Base-by-base conservation (phyloP, 2,113 vertebrate genomes). In the Bothrops jararaca region DNA sequence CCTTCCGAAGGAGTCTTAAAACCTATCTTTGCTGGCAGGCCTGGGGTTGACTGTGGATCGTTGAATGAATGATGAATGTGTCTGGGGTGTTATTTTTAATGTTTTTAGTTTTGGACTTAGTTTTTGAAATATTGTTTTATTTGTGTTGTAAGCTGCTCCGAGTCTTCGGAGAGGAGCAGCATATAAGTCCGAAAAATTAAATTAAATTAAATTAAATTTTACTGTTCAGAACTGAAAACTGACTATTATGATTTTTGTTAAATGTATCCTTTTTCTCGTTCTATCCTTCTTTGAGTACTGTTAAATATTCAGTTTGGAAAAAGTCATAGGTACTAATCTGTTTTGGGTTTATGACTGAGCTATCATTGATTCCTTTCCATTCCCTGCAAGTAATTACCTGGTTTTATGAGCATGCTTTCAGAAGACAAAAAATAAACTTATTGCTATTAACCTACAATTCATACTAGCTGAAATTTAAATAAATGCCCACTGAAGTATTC, bases 401-500 rank as follows among this genome's bases (percentile, higher is more conserved):
- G 87, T 29, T 88, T 87, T 92, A 22, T 56, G 24, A 8, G 34
- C 50, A 80, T n/a, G 86, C 34, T 89, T 56, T 60, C 74, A 50
- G 87, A 80, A 92, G 74, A 80, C 60, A 56, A 64, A 45, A 57
- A 92, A 89, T 45, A 74, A 56, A 89, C 12, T 20, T 42, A 56
- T 92, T 80, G 26, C 60, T 52, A 80, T 89, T 89, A 80, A 24
- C 52, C 24, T 89, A n/a, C 52, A 91, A 58, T 92, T 54, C 24
- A 57, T 57, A 80, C 15, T 26, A 45, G 45, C 54, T 89, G 60
- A 89, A 80, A 88, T 92, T 88, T 92, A 92, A 92, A 74, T 80
- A 92, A 74, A 92, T 80, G 34, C 26, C 26, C 50, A 52, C 42
- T 74, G 39, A 87, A 89, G 13, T 9, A 23, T 42, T 92, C 57